Base-by-base conservation (phyloP, 1,140 invertebrate species). In the Drosophila athabasca region DNA sequence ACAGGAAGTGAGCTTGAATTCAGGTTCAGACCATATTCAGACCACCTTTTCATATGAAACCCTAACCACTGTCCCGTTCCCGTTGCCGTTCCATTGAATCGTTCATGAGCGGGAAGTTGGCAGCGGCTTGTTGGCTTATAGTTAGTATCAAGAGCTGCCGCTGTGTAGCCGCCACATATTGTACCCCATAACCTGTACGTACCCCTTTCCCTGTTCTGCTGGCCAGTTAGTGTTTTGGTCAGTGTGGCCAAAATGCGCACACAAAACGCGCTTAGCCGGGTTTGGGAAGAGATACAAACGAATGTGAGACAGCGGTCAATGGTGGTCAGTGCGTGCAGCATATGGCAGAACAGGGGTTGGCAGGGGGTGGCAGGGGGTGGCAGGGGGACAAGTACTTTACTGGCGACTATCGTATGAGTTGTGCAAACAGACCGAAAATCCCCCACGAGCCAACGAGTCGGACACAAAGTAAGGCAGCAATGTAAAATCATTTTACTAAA, bases 401-500 rank as follows among this genome's bases (percentile, higher is more conserved):
- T 6, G 29, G 50, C 53, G 35, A 61, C 70, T 74, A 73, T 70
- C 72, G 68, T 66, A 85, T 77, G 68, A 74, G 68, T 85, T 85
- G 82, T 85, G 82, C 82, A 85, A 85, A 87, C 82, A 81, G 68
- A 74, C 62, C 59, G 51, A 85, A 68, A 78, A 62, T 55, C 66
- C 57, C 58, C 50, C 19, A 51, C 58, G 58, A 67, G 50, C 48
- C n/a, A 52, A 2, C 24, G 15, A 35, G 31, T 35, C 31, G 31
- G 31, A 35, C 31, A 62, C 48, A 52, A 72, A 71, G 26, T 61
- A 54, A 61, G 26, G 49, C 48, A 61, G 41, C 59, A 57, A 54
- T 76, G 77, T 71, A 54, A 79, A n/a, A n/a, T n/a, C n/a, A n/a
- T n/a, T n/a, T n/a, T n/a, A n/a, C n/a, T n/a, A n/a, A n/a, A 79